Conservation (phyloP, 2,888 invertebrate species). For the Nesidiocoris tenuis region DNA sequence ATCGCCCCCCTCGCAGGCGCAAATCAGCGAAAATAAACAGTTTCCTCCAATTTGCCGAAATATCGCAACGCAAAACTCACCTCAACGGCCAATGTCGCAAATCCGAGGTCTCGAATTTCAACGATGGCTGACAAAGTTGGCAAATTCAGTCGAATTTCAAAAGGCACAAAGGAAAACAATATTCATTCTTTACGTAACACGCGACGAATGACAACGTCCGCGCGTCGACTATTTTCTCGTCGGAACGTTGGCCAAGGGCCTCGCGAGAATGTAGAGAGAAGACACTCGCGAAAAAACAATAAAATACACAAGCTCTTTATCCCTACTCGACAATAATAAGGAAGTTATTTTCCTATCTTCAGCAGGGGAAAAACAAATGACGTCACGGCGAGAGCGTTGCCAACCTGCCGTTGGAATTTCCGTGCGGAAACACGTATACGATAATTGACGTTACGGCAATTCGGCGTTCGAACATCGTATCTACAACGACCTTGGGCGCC, state of each 20-base stretch:
- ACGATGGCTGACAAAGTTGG: background rate
- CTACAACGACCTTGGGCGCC: too few relatives aligned
- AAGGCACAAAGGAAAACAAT: constrained; percentile 37
- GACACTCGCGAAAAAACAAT: constrained; percentile 19
- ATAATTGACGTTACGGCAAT: too few relatives aligned
- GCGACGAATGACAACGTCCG: background rate
- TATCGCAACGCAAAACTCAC: background rate
- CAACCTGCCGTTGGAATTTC: too few relatives aligned
- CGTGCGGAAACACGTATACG: too few relatives aligned
- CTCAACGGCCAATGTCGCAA: constrained; percentile 6
- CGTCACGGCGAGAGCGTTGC: constrained; percentile 36
- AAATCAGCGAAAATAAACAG: too few relatives aligned
- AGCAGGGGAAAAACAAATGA: constrained; percentile 49
- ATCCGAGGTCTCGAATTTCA: too few relatives aligned
- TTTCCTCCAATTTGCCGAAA: too few relatives aligned
- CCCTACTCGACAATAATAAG: constrained; percentile 46
- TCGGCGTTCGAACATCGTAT: too few relatives aligned
- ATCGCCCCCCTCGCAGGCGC: background rate
- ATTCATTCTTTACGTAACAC: constrained; percentile 38
- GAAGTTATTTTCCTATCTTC: constrained; percentile 48
- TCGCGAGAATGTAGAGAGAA: background rate
- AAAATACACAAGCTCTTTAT: constrained; percentile 22
- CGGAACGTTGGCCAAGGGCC: background rate
- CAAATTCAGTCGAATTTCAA: background rate
- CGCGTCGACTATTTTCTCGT: background rate